A percentile compares a stretch with the other conserved stretches of the same genome.
Evolutionary conservation across 2,888 invertebrate genomes (phyloP).

Genomic region (Tridacna gigas): DNA sequence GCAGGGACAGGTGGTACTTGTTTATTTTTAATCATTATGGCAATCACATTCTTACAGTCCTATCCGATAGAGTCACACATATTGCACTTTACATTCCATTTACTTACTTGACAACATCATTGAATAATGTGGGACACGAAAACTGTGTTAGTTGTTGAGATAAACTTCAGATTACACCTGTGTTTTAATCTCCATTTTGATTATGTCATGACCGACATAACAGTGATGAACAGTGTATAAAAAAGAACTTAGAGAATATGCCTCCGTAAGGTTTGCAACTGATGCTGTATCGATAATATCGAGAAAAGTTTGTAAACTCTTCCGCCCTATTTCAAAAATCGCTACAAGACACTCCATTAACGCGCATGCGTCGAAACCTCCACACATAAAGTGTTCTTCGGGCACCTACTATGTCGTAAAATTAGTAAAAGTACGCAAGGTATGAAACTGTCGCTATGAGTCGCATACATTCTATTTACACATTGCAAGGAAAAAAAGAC

Average conservation of each 20-base stretch:
- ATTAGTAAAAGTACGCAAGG: neutral
- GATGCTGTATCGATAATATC: constrained; percentile 26
- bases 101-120: constrained; percentile 37
- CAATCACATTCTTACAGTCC: constrained; percentile 12
- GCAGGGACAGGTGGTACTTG: constrained; percentile 59
- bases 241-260: neutral
- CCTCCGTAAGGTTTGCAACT: neutral
- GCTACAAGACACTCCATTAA: constrained; percentile 63
- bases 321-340: constrained; percentile 75
- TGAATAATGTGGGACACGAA: constrained; percentile 11
- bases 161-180: neutral
- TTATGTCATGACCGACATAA: neutral
- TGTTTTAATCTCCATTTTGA: constrained; percentile 7
- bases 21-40: constrained; percentile 21
- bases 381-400: constrained; percentile 10
- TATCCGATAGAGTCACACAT: neutral
- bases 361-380: constrained; percentile 67
- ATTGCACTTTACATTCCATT: neutral
- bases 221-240: neutral
- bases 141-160: constrained; percentile 9
- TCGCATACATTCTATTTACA: too few species aligned
- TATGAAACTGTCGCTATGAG: too few species aligned
- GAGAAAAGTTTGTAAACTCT: constrained; percentile 63
- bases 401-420: constrained; percentile 15
- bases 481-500: too few species aligned